phyloP scores from a whole-genome alignment of 1,140 invertebrate genomes.

The Polypedilum pembai region DNA sequence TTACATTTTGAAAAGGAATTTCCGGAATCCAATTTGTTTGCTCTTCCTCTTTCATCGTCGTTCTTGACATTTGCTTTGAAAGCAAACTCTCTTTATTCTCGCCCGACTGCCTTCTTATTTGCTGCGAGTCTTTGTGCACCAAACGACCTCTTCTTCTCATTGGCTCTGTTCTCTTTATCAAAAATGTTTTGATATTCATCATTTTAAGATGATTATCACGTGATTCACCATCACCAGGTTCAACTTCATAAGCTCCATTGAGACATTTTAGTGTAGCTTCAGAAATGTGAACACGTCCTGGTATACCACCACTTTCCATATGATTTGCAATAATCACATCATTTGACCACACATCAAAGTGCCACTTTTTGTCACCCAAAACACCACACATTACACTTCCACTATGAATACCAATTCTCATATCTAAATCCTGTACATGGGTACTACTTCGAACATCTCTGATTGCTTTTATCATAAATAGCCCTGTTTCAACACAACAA shows the following conservation, averaged over 20 bases:
- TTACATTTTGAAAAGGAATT: conserved; percentile 85
- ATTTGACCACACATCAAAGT: conserved; percentile 98
- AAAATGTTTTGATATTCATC: conserved; percentile 80
- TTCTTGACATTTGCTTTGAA: conserved; percentile 36
- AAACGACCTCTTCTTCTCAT: conserved; percentile 45
- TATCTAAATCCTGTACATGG: conserved; percentile 77
- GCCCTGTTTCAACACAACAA: conserved; percentile 93
- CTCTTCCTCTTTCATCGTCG: conserved; percentile 62
- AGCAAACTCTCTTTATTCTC: not conserved
- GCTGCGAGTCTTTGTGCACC: conserved; percentile 21
- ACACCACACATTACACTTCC: conserved; percentile 91
- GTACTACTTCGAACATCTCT: conserved; percentile 72
- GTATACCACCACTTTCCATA: conserved; percentile 90
- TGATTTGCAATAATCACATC: conserved; percentile 96
- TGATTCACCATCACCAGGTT: conserved; percentile 78
- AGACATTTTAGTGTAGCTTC: conserved; percentile 75
- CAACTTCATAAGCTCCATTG: conserved; percentile 84
- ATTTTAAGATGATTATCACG: conserved; percentile 81
- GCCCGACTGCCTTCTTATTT: not conserved
- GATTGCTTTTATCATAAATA: conserved; percentile 95
- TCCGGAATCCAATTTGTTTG: conserved; percentile 80
- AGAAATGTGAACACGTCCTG: conserved; percentile 88
- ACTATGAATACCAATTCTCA: conserved; percentile 94
- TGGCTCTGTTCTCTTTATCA: conserved; percentile 81
- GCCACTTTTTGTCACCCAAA: conserved; percentile 88